Conservation (phyloP, 2,797 vertebrate genomes). For the Malacoraja senta region DNA sequence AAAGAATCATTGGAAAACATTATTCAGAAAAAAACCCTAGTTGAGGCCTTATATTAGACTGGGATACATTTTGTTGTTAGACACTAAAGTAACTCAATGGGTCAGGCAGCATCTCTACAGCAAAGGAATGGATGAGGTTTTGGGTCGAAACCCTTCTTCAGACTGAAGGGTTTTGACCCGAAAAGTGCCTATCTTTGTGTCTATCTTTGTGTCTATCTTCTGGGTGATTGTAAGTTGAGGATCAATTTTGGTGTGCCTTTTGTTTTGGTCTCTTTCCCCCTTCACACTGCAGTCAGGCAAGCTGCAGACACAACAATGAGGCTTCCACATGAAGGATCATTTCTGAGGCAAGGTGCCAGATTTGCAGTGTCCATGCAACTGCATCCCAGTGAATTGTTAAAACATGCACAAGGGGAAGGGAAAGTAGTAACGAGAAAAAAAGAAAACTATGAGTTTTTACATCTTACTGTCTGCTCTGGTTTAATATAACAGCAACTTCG, state of each 20-base stretch:
- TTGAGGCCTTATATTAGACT: no score
- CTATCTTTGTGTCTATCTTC: no score
- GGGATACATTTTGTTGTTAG: no score
- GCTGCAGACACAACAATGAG: not conserved
- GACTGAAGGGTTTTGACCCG: no score
- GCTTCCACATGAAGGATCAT: not conserved
- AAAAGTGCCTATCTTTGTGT: no score
- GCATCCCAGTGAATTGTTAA: not conserved
- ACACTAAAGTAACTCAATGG: no score
- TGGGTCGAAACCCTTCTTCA: no score
- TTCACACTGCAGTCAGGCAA: not conserved
- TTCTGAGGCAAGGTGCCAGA: not conserved
- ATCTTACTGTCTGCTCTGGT: not conserved
- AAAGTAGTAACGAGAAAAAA: no score
- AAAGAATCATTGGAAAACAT: not conserved
- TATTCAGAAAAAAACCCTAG: not conserved
- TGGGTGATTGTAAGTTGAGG: not conserved
- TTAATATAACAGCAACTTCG: not conserved
- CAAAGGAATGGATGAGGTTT: no score
- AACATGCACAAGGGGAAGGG: not conserved
- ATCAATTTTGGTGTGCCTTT: not conserved
- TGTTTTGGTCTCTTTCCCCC: no score
- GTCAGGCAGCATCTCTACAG: no score
- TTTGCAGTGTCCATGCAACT: not conserved
- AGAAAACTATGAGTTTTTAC: not conserved